Evolutionary conservation across 2,113 vertebrate genomes (phyloP).

Genomic region (Aplodontia rufa): DNA sequence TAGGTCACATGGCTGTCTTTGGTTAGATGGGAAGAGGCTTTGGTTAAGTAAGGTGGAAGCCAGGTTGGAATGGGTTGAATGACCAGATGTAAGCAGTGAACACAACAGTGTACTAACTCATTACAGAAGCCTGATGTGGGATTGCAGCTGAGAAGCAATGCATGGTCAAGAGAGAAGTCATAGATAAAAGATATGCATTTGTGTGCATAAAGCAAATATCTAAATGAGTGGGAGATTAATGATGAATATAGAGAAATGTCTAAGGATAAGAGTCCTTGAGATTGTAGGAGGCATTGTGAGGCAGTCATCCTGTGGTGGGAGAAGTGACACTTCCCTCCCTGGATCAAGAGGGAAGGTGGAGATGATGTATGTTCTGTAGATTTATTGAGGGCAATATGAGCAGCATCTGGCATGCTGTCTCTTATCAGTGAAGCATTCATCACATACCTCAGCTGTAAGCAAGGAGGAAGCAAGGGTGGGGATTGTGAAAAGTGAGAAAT

Average conservation of each 20-base stretch:
- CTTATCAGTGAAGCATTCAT: background rate
- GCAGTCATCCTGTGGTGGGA: background rate
- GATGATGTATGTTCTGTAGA: background rate
- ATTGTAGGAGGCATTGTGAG: background rate
- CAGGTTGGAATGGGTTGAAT: background rate
- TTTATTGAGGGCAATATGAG: background rate
- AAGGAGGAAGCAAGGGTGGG: background rate
- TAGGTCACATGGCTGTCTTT: background rate
- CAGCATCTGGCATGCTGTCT: background rate
- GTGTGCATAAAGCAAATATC: background rate
- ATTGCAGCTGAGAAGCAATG: background rate
- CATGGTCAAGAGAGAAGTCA: background rate
- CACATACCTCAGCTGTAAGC: background rate
- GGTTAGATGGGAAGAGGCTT: background rate
- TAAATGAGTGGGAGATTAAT: background rate
- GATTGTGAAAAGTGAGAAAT: constrained; percentile 11
- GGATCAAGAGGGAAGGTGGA: background rate
- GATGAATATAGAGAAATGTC: background rate
- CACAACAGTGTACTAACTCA: background rate
- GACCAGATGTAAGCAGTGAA: background rate
- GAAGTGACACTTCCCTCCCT: background rate
- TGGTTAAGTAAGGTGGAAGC: background rate
- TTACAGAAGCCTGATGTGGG: background rate
- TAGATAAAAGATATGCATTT: background rate
- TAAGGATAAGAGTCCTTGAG: background rate